Conservation (phyloP, 1,140 invertebrate species). For the Cardiocondyla obscurior region DNA sequence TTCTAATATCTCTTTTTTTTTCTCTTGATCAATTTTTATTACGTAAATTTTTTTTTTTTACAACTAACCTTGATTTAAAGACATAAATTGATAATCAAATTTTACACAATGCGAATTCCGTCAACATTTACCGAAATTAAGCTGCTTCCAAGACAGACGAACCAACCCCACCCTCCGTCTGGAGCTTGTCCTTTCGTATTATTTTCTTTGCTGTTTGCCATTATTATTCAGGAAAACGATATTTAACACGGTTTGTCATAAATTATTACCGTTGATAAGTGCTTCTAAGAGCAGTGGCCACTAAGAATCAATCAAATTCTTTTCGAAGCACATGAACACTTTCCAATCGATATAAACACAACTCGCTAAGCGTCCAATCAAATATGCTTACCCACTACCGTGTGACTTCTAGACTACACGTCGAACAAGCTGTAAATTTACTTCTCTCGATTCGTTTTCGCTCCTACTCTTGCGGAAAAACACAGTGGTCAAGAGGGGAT, state of each 20-base stretch:
- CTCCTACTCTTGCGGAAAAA: background rate
- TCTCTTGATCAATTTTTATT: too few relatives aligned
- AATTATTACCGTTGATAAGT: background rate
- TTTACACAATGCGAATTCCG: background rate
- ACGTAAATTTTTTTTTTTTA: background rate
- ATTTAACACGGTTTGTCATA: background rate
- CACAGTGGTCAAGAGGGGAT: background rate
- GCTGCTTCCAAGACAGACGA: constrained; percentile 91
- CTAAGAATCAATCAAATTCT: background rate
- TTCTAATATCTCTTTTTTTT: too few relatives aligned
- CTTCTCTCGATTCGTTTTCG: background rate
- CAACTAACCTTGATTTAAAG: background rate
- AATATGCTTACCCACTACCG: background rate
- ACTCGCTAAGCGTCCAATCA: background rate
- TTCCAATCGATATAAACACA: background rate
- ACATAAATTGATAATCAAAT: background rate
- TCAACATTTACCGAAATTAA: constrained; percentile 89
- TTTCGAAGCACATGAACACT: background rate
- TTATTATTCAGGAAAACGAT: background rate
- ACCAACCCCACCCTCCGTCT: constrained; percentile 92
- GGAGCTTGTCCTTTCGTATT: constrained; percentile 81
- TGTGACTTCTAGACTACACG: background rate
- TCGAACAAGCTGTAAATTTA: background rate
- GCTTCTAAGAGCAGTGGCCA: background rate
- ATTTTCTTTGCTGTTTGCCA: constrained; percentile 3